These are phyloP conservation scores for Glaucomys volans DNA, from an alignment of 2,113 vertebrate genomes.

Conservation along the genomic window DNA sequence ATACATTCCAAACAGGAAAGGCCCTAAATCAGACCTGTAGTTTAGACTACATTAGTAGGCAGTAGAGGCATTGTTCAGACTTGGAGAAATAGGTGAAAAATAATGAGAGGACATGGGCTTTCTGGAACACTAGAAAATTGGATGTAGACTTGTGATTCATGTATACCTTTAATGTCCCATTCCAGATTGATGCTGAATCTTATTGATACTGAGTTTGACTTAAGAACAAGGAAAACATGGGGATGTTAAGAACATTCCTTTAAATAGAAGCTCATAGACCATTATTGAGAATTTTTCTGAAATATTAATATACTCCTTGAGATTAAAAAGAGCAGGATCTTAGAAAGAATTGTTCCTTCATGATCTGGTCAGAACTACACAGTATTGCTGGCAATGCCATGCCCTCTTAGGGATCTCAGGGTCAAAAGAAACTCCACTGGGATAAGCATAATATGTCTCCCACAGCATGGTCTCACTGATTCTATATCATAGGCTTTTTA, in stretches of 20 bases:
- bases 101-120: not conserved
- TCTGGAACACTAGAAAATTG: not conserved
- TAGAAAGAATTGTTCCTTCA: slow-evolving; percentile 36
- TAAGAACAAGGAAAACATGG: not conserved
- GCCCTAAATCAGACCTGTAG: not conserved
- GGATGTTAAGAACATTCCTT: not conserved
- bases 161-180: not conserved
- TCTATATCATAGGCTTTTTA: not conserved
- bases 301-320: slow-evolving; percentile 12
- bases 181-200: not conserved
- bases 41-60: not conserved
- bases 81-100: not conserved
- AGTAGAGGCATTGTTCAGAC: not conserved
- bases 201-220: not conserved
- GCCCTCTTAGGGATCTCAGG: not conserved
- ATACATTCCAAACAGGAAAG: not conserved
- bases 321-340: not conserved
- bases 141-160: not conserved
- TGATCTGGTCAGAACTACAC: not conserved
- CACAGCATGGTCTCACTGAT: not conserved
- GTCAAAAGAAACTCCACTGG: not conserved
- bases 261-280: not conserved
- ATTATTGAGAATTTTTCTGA: slow-evolving; percentile 32
- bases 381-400: not conserved
- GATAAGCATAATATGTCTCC: not conserved